Evolutionary conservation across 2,797 vertebrate species (phyloP), one percentile per base, ranked within the genome.

Genomic region (Lacerta agilis): DNA sequence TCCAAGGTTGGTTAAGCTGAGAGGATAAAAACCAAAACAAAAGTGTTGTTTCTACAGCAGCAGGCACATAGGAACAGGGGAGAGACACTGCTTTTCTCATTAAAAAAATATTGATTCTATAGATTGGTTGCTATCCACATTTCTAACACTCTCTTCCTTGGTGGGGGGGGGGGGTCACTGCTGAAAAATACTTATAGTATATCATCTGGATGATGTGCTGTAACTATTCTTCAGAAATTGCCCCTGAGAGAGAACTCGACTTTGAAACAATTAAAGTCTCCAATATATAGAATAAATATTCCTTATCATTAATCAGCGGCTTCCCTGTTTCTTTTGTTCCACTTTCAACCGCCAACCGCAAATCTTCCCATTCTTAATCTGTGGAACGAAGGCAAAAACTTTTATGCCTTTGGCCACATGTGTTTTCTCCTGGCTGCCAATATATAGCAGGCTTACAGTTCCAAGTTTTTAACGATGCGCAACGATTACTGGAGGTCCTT

Each of bases 241-340:
- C 11, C n/a, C 43, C 4, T 69, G 25, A 38, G 76, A 25, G 64
- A 75, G 27, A 84, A 49, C 43, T 71, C 4, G 17, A 49, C 64
- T 25, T 79, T 11, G 43, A 86, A 78, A 69, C 29, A 45, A 41
- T 49, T 86, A 69, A n/a, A 36, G 20, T 8, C 1, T 55, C 17
- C 78, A 78, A 86, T 86, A 86, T 69, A 69, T 18, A 79, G 64
- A 86, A 58, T 69, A 79, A 86, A 86, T 86, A 71, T 71, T 86
- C 55, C 18, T 49, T 86, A 86, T 36, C 25, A 79, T 27, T 79
- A 27, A 79, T 86, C 66, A 38, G 66, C n/a, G 29, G n/a, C 15
- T 36, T 86, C 67, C 10, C 55, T 67, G n/a, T 38, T 64, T 5
- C 25, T 67, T 82, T 38, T 38, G 10, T 45, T 69, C 41, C 15